Percentiles rank a stretch among this genome's conserved stretches.
Evolutionary conservation across 2,888 invertebrate genomes (phyloP).

Genomic region (Scaptomyza polygonia): DNA sequence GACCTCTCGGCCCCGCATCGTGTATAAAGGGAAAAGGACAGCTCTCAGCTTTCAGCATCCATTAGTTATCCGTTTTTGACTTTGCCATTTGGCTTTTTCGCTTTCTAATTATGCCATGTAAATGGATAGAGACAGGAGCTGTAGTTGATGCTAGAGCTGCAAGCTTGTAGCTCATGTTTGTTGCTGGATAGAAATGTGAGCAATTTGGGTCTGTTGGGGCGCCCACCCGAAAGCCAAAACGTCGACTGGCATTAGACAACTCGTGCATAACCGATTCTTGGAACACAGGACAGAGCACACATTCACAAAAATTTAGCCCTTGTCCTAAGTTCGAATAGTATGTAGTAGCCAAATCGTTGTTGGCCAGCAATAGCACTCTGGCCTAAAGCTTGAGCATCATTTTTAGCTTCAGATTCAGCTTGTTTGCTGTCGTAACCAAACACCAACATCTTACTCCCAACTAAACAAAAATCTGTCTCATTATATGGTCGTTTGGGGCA

Average conservation of each 20-base stretch:
- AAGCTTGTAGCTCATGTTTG: constrained; percentile 5
- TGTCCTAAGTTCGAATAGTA: constrained; percentile 26
- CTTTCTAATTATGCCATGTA: constrained; percentile 74
- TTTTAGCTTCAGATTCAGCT: neutral
- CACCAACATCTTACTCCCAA: constrained; percentile 9
- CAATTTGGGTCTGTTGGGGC: neutral
- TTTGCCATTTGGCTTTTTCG: constrained; percentile 44
- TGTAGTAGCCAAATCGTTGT: constrained; percentile 45
- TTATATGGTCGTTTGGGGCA: constrained; percentile 46
- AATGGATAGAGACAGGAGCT: constrained; percentile 45
- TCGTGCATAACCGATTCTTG: constrained; percentile 62
- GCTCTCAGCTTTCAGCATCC: constrained; percentile 55
- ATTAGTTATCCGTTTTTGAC: constrained; percentile 45
- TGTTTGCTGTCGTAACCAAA: constrained; percentile 40
- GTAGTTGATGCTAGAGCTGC: neutral
- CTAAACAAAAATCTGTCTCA: constrained; percentile 44
- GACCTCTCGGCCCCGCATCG: neutral
- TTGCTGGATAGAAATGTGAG: constrained; percentile 13
- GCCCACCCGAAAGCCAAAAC: constrained; percentile 1
- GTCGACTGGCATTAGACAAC: constrained; percentile 53
- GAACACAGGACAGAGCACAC: constrained; percentile 5
- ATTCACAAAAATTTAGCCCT: neutral
- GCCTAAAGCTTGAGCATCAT: neutral
- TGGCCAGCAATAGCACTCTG: constrained; percentile 2
- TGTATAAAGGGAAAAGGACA: constrained; percentile 9